Conservation (phyloP, 2,113 vertebrate genomes). For the Platichthys stellatus region DNA sequence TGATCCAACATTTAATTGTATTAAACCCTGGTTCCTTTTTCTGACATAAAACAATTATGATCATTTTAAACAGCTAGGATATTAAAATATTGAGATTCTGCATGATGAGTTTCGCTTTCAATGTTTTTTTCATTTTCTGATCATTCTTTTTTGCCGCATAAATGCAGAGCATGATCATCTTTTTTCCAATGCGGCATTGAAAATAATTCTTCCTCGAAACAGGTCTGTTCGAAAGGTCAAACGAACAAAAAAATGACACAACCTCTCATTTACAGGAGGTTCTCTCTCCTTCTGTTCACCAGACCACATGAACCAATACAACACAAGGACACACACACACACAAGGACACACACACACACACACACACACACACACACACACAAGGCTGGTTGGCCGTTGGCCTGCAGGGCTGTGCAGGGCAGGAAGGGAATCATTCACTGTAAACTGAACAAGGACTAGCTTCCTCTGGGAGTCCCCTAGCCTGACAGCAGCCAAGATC, state of each 20-base stretch:
- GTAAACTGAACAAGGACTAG: constrained; percentile 82
- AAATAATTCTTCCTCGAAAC: neutral
- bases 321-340: constrained; percentile 19
- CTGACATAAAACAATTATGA: neutral
- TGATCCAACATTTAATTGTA: no score
- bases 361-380: constrained; percentile 40
- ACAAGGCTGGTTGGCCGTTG: constrained; percentile 74
- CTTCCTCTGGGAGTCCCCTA: constrained; percentile 85
- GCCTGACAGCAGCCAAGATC: constrained; percentile 85
- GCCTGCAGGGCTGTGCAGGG: constrained; percentile 79
- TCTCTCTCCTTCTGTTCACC: constrained; percentile 37
- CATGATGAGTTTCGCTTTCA: neutral
- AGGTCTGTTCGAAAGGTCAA: no score
- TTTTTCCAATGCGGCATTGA: no score
- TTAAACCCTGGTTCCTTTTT: constrained; percentile 6
- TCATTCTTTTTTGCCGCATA: neutral
- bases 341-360: no score
- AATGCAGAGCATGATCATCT: no score
- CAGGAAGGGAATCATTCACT: constrained; percentile 90
- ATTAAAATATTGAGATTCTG: neutral
- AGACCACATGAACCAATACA: constrained; percentile 39
- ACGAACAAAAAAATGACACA: constrained; percentile 13
- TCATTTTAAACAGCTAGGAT: no score
- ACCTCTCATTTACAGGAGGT: constrained; percentile 49
- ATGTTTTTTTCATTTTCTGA: neutral